Base-by-base conservation (phyloP, 2,113 vertebrate genomes). In the Argyrosomus japonicus region DNA sequence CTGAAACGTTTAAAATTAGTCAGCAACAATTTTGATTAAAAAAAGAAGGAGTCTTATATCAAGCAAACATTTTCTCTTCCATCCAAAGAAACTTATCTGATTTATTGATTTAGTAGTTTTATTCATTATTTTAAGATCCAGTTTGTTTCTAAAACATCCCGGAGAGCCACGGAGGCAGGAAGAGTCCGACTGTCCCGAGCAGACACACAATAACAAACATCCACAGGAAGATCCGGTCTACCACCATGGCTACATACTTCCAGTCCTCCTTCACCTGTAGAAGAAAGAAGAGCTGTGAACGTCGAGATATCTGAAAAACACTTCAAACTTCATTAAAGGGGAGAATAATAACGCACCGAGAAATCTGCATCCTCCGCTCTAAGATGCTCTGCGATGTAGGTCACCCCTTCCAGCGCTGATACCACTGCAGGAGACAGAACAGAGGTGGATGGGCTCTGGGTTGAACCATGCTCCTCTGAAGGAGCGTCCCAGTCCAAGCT, bases 181-280 rank as follows among this genome's bases (percentile, higher is more conserved):
- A 96, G 85, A 97, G 96, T 21, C 97, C 96, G 1, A 93, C 19
- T 0, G 96, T 97, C 25, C 97, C 97, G 88, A 97, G 92, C 83
- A 97, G 76, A 77, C 97, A 97, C 85, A 97, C 94, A 0, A 96
- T 92, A 72, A 97, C 91, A 78, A 97, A 97, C 89, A 97, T 87
- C 96, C 97, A 97, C 54, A 97, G 95, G 94, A 97, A 97, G 87
- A 97, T 96, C 57, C 96, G 94, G 75, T 97, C 97, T 0, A 97
- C 95, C 61, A 97, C 95, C 96, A 90, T 91, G 84, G 86, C 90
- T 0, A 91, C 88, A 0, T 92, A 91, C 77, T 92, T 92, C 90
- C 90, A 97, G 88, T 97, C 96, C 65, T 97, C 96, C 85, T 96
- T 96, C 78, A 97, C 95, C 96, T 97, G 77, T 1, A 15, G 48